A percentile compares a stretch with the other conserved stretches of the same genome.
These are phyloP conservation scores for Physocephala rufipes DNA, from an alignment of 2,888 invertebrate genomes.

Conservation along the genomic window DNA sequence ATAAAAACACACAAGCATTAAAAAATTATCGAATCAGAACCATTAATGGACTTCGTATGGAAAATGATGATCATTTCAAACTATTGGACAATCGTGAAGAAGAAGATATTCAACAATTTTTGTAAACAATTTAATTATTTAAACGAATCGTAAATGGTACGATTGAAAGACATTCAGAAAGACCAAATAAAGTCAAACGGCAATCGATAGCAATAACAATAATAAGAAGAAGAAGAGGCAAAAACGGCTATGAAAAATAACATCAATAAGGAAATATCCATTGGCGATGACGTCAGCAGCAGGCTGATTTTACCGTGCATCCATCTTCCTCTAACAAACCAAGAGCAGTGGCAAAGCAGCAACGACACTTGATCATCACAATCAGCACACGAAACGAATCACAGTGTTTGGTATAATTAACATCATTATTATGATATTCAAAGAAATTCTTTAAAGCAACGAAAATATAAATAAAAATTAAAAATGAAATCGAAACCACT, in stretches of 20 bases:
- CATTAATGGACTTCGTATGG: too few relatives aligned
- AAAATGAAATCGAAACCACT: conserved; percentile 9
- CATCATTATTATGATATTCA: not conserved
- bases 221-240: not conserved
- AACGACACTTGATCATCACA: not conserved
- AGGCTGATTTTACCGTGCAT: conserved; percentile 8
- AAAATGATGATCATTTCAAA: too few relatives aligned
- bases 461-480: not conserved
- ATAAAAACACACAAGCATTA: too few relatives aligned
- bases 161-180: not conserved
- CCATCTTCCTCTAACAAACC: conserved; percentile 3
- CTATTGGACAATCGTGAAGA: not conserved
- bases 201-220: not conserved
- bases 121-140: conserved; percentile 24
- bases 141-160: conserved; percentile 1
- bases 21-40: too few relatives aligned
- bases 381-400: not conserved
- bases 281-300: too few relatives aligned
- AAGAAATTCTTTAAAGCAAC: not conserved
- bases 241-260: too few relatives aligned
- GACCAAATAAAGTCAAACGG: not conserved
- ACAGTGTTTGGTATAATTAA: not conserved
- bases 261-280: not conserved
- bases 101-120: conserved; percentile 22
- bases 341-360: conserved; percentile 3